Evolutionary conservation across 2,888 invertebrate species (phyloP).

Genomic region (Plagodis dolabraria): DNA sequence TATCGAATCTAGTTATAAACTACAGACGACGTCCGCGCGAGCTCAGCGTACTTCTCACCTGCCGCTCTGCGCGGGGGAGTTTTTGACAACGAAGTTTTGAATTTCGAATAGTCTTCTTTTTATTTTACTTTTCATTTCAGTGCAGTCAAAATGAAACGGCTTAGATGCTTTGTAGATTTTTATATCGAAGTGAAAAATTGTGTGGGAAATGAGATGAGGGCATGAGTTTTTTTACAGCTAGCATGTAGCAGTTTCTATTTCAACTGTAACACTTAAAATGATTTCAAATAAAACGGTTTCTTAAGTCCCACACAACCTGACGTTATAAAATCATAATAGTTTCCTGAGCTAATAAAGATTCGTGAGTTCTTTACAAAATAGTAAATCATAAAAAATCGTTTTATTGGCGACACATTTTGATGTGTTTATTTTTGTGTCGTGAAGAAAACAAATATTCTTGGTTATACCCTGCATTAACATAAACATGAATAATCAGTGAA

Average conservation of each 20-base stretch:
- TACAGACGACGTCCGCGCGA: conserved; percentile 56
- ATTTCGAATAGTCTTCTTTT: conserved; percentile 23
- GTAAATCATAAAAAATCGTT: conserved; percentile 44
- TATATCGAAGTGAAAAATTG: conserved; percentile 16
- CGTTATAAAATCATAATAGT: conserved; percentile 40
- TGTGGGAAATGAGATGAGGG: conserved; percentile 9
- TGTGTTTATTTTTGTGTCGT: conserved; percentile 32
- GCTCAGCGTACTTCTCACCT: conserved; percentile 54
- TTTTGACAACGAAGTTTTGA: conserved; percentile 37
- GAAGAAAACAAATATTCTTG: conserved; percentile 7
- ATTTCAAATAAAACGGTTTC: conserved; percentile 38
- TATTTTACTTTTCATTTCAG: conserved; percentile 17
- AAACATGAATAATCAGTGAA: no score
- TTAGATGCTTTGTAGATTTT: not conserved
- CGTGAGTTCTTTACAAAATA: conserved; percentile 35
- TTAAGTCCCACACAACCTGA: conserved; percentile 35
- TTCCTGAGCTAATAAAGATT: conserved; percentile 50
- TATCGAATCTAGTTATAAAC: conserved; percentile 82
- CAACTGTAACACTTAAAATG: conserved; percentile 29
- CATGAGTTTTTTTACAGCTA: conserved; percentile 20
- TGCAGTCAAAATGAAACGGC: conserved; percentile 7
- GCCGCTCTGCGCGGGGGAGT: conserved; percentile 40
- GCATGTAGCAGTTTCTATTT: conserved; percentile 16
- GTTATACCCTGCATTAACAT: no score
- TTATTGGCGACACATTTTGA: conserved; percentile 33